Base-by-base conservation (phyloP, 2,113 vertebrate genomes). In the Orthochromis malagaraziensis region DNA sequence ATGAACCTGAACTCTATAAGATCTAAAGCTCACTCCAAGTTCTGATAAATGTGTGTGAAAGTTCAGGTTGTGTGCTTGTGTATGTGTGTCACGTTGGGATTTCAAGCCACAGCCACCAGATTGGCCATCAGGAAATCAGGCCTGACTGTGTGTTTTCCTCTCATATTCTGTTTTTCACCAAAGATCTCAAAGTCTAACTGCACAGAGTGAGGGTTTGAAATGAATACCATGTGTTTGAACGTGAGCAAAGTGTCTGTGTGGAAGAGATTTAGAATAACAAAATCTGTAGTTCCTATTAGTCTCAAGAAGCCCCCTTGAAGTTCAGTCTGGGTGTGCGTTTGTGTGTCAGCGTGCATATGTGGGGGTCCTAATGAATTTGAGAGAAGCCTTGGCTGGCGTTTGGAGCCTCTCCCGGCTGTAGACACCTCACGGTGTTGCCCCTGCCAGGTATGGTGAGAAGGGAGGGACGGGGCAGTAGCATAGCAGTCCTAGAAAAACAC, bases 201-300 rank as follows among this genome's bases (percentile, higher is more conserved):
- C 93, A 91, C 84, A 10, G 83, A 91, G 85, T 82, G 14, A 79
- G 84, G 88, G 75, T 90, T 87, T 95, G 91, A 95, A 96, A 96
- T 95, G 93, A 96, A 95, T 93, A 95, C 92, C 94, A 95, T 95
- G 95, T 95, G 94, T 95, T 80, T 92, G 93, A 93, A 92, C 88
- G 38, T 47, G 89, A 91, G 94, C 58, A 79, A 91, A 93, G 92
- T 90, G 87, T 91, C 77, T 83, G 90, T 88, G 84, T 84, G 90
- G 73, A 31, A 75, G 89, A 84, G 89, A 91, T 94, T 91, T 94
- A 94, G 79, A 96, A 96, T 93, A 96, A 95, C 93, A 96, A 93
- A 95, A 95, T 83, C 94, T 95, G 93, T 91, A 92, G 89, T 95
- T 96, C 88, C 94, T 95, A 95, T 96, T 95, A 95, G 94, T 95